Base-by-base conservation (phyloP, 2,888 invertebrate species). In the Leucozona laternaria region DNA sequence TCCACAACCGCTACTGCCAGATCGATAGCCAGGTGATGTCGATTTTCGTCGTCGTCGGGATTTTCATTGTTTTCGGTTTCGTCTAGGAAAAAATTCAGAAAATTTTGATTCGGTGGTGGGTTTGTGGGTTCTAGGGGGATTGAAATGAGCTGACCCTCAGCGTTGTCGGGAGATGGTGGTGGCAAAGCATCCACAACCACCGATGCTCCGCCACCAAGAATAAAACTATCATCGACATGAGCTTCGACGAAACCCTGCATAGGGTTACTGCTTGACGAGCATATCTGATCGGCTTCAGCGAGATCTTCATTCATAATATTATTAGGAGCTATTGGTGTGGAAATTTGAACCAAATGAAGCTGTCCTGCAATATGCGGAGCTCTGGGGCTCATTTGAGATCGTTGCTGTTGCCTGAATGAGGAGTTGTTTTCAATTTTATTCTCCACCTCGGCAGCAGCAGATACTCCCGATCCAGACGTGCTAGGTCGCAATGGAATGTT, bases 261-360 rank as follows among this genome's bases (percentile, higher is more conserved):
- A 8, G 84, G 76, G 43, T 88, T 89, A 45, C 79, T 89, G 58
- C 88, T 89, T 1, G 90, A 86, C 0, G 90, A 90, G 75, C 95
- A 94, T 71, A 95, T 95, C 91, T 96, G 96, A 93, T 97, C 97
- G 11, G 96, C 96, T 92, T 97, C 97, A 0, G 96, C 96, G 88
- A 97, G 92, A 90, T 97, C 97, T 31, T 95, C 96, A 90, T 97
- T 92, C 88, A 91, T 91, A 6, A 89, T 88, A 85, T 94, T 94
- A 91, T 94, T 94, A 89, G 93, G 93, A 25, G 70, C 81, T 22
- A 66, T 75, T 8, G 75, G 28, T 10, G 80, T 57, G 8, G 80
- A 58, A n/a, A 53, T 37, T 48, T 76, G 62, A 15, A 37, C 55
- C 22, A 55, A 0, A 86, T 89, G 62, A 25, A 40, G 57, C 88